Percentiles rank a stretch among this genome's conserved stretches.
Conservation (phyloP, 2,797 vertebrate species). For the Pelodytes ibericus region DNA sequence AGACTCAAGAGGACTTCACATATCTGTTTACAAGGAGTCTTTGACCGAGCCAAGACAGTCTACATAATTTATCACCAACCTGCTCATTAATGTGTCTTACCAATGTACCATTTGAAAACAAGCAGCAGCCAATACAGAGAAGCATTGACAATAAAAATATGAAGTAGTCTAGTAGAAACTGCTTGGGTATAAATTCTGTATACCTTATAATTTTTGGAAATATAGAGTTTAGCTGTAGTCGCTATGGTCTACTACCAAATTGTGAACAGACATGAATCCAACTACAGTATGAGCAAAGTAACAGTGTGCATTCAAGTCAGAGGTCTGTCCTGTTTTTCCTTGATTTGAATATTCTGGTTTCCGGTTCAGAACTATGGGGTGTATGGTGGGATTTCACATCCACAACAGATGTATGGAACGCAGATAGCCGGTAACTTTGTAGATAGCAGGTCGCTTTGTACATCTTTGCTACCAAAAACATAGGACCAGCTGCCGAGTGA, state of each 20-base stretch:
- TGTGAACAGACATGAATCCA: too few species aligned
- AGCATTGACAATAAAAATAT: not conserved
- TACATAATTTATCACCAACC: constrained; percentile 74
- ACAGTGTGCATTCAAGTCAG: not conserved
- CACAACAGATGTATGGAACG: constrained; percentile 1
- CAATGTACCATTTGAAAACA: constrained; percentile 61
- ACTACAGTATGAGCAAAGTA: not conserved
- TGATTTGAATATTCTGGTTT: not conserved
- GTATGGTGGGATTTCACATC: not conserved
- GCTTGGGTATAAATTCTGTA: not conserved
- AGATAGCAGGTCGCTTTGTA: not conserved
- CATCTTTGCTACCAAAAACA: constrained; percentile 2
- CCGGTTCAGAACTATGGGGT: not conserved
- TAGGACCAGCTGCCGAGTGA: not conserved
- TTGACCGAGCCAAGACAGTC: constrained; percentile 53
- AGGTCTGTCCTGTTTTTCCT: constrained; percentile 28
- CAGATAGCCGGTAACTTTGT: not conserved
- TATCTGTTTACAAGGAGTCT: constrained; percentile 76
- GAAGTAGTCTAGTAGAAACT: not conserved
- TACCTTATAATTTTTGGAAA: not conserved
- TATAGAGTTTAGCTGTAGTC: too few species aligned
- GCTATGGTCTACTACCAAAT: too few species aligned
- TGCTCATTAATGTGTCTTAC: constrained; percentile 79
- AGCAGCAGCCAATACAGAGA: not conserved
- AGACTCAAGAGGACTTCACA: constrained; percentile 69